phyloP scores from a whole-genome alignment of 2,797 vertebrate species.

The Hypotaenidia okinawae region DNA sequence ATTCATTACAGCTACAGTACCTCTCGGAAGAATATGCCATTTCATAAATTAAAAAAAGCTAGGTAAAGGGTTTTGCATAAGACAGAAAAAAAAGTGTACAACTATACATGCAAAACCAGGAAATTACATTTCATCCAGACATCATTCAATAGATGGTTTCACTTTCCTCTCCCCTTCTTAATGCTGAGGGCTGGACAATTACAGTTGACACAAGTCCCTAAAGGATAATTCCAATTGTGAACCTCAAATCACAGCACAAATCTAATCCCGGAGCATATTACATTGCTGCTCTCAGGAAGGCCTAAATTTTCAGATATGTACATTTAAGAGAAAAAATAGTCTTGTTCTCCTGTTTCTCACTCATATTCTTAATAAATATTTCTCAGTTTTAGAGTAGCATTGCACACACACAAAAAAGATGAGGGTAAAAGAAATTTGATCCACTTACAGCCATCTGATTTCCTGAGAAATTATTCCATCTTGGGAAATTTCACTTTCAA shows the following conservation, averaged over 20 bases:
- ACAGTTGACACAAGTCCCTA: background rate
- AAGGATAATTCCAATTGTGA: background rate
- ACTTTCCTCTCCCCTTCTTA: background rate
- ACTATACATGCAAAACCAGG: background rate
- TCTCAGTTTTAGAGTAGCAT: background rate
- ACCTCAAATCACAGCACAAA: background rate
- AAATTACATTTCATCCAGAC: background rate
- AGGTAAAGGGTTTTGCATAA: fast-evolving
- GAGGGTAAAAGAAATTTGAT: background rate
- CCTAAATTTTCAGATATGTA: background rate
- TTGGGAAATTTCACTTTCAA: background rate
- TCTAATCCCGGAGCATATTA: background rate
- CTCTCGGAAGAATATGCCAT: background rate
- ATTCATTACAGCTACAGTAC: background rate
- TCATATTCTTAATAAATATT: background rate
- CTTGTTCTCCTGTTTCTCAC: background rate
- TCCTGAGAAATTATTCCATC: background rate
- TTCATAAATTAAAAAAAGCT: background rate
- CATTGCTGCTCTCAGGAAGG: background rate
- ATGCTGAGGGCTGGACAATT: background rate
- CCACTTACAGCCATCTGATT: background rate
- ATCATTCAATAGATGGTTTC: background rate
- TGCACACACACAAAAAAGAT: background rate
- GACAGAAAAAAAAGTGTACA: background rate
- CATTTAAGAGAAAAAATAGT: background rate